Base-by-base conservation (phyloP, 1,140 invertebrate species). In the Campoletis sonorensis region DNA sequence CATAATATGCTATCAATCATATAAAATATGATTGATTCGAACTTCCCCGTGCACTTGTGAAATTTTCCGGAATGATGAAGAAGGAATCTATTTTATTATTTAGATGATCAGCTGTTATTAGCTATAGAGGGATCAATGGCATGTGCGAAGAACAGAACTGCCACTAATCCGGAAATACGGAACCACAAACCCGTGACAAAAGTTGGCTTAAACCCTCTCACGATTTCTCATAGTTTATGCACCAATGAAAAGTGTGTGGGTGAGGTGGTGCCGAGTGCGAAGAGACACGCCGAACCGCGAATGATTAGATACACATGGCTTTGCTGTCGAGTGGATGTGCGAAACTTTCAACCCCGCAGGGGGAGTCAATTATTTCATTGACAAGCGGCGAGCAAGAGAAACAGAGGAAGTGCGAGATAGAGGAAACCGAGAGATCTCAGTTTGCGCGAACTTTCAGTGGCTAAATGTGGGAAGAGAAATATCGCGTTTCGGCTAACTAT, bases 301-400 rank as follows among this genome's bases (percentile, higher is more conserved):
- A 70, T 70, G 26, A 70, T 70, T 33, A 70, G 67, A 70, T 70
- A 70, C 67, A 33, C 67, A 70, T 4, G 67, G n/a, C 26, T 33
- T 21, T 33, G n/a, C 16, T 18, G 16, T n/a, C 3, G 30, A 13
- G 27, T 70, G 67, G 67, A 70, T 70, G 67, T 70, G 27, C 13
- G 30, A 70, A 70, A 70, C 67, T 70, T 70, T 33, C 67, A 33
- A 27, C 61, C 10, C 21, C 67, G 67, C 67, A 16, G 30, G 30
- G 67, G 26, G 30, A 70, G 67, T 70, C 67, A 70, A 70, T 70
- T 70, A 70, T 70, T 70, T 70, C 67, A 70, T 70, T 33, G 67
- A 70, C 27, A 33, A 33, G 27, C 67, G 67, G 15, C 26, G 67
- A 33, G 67, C n/a, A 10, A 61, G 58, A 61, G 58, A 4, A 21